phyloP scores from a whole-genome alignment of 2,113 vertebrate species.

The Ciconia stormi region DNA sequence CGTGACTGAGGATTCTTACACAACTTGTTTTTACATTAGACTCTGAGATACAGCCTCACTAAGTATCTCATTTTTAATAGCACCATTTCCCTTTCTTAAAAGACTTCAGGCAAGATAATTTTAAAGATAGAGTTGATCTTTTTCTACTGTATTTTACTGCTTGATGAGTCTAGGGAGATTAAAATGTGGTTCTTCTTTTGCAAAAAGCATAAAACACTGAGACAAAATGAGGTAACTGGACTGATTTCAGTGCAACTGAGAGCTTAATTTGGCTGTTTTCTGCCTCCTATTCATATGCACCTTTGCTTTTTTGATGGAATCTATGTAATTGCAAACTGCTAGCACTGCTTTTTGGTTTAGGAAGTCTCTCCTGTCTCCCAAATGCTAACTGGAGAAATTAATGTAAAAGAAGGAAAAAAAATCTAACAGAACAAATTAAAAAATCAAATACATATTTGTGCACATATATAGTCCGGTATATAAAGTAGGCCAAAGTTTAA shows the following conservation, averaged over 20 bases:
- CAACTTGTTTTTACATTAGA: conserved; percentile 61
- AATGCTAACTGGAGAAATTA: neutral
- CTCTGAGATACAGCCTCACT: neutral
- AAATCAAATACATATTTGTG: neutral
- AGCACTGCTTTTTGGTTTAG: neutral
- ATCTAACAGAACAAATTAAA: neutral
- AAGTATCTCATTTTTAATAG: neutral
- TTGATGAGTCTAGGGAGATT: neutral
- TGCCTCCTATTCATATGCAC: neutral
- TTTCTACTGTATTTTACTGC: neutral
- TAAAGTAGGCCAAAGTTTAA: conserved; percentile 17
- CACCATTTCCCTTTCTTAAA: neutral
- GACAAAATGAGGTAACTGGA: neutral
- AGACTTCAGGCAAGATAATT: neutral
- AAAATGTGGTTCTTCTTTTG: neutral
- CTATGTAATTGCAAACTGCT: neutral
- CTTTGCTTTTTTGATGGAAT: neutral
- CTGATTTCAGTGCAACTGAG: neutral
- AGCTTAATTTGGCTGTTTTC: neutral
- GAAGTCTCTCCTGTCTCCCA: neutral
- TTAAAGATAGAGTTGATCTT: neutral
- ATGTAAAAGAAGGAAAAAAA: neutral
- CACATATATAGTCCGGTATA: neutral
- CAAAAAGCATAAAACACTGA: neutral
- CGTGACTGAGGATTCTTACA: neutral